Base-by-base conservation (phyloP, 2,113 vertebrate species). In the Phalacrocorax aristotelis region DNA sequence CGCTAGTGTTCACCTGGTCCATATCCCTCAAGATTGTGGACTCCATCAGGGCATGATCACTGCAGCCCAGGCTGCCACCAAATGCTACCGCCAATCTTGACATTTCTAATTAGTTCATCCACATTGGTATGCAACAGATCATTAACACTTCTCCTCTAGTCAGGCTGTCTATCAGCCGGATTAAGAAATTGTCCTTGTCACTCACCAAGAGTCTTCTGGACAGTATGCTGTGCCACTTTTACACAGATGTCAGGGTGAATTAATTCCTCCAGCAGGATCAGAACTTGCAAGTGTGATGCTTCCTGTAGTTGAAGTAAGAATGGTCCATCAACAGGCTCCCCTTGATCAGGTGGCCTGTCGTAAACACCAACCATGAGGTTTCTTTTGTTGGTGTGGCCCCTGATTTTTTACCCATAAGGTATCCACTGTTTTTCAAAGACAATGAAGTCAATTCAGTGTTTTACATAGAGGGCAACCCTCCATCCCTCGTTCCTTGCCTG, bases 271-370 rank as follows among this genome's bases (percentile, higher is more conserved):
- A 74, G n/a, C 27, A 62, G 42, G 27, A 68, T 62, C 54, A 79
- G 32, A 78, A 29, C 17, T 36, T 79, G 20, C 1, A 29, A 83
- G 10, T 3, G 8, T 22, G 17, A 34, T 44, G 27, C 36, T 44
- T 44, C n/a, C 22, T 38, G 32, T 32, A 51, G 51, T 2, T 74
- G 38, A 72, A 81, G n/a, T 61, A 44, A 58, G 51, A 94, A 30
- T 0, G 0, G 2, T 72, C 78, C 16, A 72, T 72, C n/a, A 72
- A 32, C 27, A 74, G 16, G 16, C 11, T 55, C 2, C 15, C 19
- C 23, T 62, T 51, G 54, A 27, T 68, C 71, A 78, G 32, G 16
- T 2, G 19, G 10, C 36, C 54, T 74, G 26, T 30, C 7, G 12
- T 62, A 83, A 68, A 61, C 16, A 72, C 3, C 9, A 68, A 1